Percentiles rank a stretch among this genome's conserved stretches.
phyloP scores from a whole-genome alignment of 2,797 vertebrate genomes.

The Gymnoscopelus braueri region DNA sequence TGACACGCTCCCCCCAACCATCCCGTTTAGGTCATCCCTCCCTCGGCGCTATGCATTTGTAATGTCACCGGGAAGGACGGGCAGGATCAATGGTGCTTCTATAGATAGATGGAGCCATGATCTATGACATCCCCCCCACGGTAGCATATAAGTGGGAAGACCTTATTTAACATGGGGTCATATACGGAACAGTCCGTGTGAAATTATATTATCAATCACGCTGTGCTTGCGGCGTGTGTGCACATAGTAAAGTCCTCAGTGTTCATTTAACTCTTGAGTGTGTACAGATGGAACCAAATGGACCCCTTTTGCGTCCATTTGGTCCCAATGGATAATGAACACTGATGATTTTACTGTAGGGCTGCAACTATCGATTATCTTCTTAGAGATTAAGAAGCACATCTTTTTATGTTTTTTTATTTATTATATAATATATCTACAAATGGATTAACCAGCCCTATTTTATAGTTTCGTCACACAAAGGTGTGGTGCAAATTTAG shows the following conservation, averaged over 20 bases:
- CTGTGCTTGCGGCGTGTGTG: constrained; percentile 6
- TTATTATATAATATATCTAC: not conserved
- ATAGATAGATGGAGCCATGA: constrained; percentile 76
- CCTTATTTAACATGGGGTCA: constrained; percentile 61
- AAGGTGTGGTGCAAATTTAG: too few species aligned
- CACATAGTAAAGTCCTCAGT: too few species aligned
- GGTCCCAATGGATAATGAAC: too few species aligned
- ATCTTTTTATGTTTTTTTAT: not conserved
- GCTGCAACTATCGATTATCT: too few species aligned
- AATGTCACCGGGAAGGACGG: constrained; percentile 71
- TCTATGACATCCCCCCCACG: constrained; percentile 60
- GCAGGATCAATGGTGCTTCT: constrained; percentile 71
- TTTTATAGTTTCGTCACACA: not conserved
- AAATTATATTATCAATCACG: constrained; percentile 64
- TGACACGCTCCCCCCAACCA: constrained; percentile 53
- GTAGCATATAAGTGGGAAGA: constrained; percentile 56
- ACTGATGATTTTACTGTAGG: too few species aligned
- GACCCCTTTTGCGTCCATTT: too few species aligned
- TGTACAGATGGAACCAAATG: too few species aligned
- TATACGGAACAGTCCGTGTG: constrained; percentile 47
- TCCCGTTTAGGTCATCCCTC: constrained; percentile 44
- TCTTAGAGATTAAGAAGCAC: not conserved
- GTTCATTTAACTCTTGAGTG: too few species aligned
- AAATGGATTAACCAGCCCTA: not conserved
- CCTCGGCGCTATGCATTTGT: constrained; percentile 51